Base-by-base conservation (phyloP, 2,797 vertebrate genomes). In the Pipistrellus pygmaeus region DNA sequence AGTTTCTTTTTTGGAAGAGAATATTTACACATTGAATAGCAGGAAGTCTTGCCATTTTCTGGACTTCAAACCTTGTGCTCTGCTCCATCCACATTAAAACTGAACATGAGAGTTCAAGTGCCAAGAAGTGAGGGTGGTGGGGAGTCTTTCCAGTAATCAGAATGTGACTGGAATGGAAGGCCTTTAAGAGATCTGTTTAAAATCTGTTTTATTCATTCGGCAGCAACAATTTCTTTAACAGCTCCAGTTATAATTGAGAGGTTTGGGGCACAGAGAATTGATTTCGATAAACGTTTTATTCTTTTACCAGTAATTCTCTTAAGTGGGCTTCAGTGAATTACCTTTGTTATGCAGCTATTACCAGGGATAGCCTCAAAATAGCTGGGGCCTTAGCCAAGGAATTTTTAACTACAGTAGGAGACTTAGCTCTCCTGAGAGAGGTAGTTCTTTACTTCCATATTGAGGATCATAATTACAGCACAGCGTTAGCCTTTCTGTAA, bases 251-350 rank as follows among this genome's bases (percentile, higher is more conserved):
- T 93, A 91, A 95, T 95, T 95, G 81, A 95, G 94, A 96, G 82
- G 30, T 90, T 95, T 95, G 85, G 81, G 66, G 78, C 60, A 81
- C 32, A 84, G 81, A 96, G 85, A 97, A 96, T 95, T 95, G 94
- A 93, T 96, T 95, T 97, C 35, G 60, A 93, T 95, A 93, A 96
- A 95, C 14, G 83, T 92, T 92, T 92, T 93, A 93, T 93, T 97
- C 82, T 97, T 96, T 97, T 95, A 91, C 77, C 83, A 80, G 85
- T 87, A 96, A 95, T 96, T 95, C 53, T 95, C 88, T 83, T 95
- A 95, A 95, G 93, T 96, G 88, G 72, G 78, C 71, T 95, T 93
- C 85, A 85, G 88, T 80, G 94, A 96, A 95, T 95, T 93, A 95
- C 55, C 55, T 97, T 93, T 95, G 72, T 92, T 93, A 88, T 94